Percentiles rank a stretch among this genome's conserved stretches.
These are phyloP conservation scores for Thyatira batis DNA, from an alignment of 2,888 invertebrate genomes.

Conservation along the genomic window DNA sequence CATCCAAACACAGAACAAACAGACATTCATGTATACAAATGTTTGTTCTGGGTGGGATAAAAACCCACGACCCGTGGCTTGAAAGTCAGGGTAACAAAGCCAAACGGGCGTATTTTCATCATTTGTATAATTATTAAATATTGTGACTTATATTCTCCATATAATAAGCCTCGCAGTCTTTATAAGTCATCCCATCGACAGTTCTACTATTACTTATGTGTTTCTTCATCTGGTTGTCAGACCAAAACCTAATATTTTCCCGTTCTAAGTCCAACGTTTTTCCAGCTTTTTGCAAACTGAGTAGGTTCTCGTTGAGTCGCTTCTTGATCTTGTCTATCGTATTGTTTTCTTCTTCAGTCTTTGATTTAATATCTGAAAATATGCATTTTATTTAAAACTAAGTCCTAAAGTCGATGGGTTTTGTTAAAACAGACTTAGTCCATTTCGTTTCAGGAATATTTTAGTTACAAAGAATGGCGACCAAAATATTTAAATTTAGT, in stretches of 20 bases:
- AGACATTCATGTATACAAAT: no score
- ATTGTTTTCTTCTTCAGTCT: constrained; percentile 46
- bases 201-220: constrained; percentile 51
- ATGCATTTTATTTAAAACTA: not conserved
- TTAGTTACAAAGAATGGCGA: no score
- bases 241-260: constrained; percentile 61
- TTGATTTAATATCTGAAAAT: constrained; percentile 53
- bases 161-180: constrained; percentile 54
- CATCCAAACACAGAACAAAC: no score
- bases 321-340: constrained; percentile 63
- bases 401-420: no score
- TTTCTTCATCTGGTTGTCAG: constrained; percentile 44
- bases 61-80: no score
- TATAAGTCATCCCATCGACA: constrained; percentile 53
- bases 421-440: no score
- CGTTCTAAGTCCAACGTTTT: constrained; percentile 50
- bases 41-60: no score
- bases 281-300: constrained; percentile 48
- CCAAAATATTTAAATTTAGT: no score
- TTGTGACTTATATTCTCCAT: constrained; percentile 36
- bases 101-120: no score
- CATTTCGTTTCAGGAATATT: no score
- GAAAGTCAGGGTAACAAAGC: no score
- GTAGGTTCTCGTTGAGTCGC: constrained; percentile 50
- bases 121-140: constrained; percentile 2